Conservation (phyloP, 64 coral and sea anemone species). For the Stichodactyla helianthus region DNA sequence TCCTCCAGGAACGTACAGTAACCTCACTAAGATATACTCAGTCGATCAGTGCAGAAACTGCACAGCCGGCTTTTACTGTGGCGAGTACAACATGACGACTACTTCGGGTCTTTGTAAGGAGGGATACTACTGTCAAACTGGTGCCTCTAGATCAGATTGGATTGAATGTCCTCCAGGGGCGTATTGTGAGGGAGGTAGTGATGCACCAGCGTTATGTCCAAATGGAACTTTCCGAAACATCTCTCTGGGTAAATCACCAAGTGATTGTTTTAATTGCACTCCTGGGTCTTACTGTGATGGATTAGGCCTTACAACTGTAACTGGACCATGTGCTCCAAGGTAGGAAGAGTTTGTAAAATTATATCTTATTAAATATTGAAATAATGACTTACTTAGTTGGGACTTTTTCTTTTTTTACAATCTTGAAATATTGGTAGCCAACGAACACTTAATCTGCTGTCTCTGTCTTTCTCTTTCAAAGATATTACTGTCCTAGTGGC, state of each 20-base stretch:
- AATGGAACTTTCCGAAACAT: conserved; percentile 84
- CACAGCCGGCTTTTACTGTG: conserved; percentile 82
- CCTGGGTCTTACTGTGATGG: conserved; percentile 89
- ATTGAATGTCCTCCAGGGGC: conserved; percentile 78
- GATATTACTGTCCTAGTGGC: conserved; percentile 85
- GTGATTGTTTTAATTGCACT: conserved; percentile 85
- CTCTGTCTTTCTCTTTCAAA: not conserved
- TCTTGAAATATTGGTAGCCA: not conserved
- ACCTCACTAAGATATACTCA: conserved; percentile 62
- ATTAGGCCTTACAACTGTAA: conserved; percentile 52
- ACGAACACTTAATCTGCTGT: not conserved
- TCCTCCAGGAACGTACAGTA: conserved; percentile 87
- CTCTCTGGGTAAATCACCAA: conserved; percentile 49
- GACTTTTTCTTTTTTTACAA: not conserved
- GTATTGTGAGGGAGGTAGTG: conserved; percentile 69
- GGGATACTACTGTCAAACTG: conserved; percentile 82
- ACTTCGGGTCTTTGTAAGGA: conserved; percentile 61
- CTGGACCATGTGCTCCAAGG: conserved; percentile 91
- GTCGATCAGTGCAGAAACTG: conserved; percentile 84
- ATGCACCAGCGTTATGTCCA: conserved; percentile 47
- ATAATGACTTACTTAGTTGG: not conserved
- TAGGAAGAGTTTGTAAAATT: not conserved
- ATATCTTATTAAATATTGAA: not conserved
- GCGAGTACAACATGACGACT: conserved; percentile 55
- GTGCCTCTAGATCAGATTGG: conserved; percentile 63